Evolutionary conservation across 2,888 invertebrate genomes (phyloP).

Genomic region (Masnerella sp.): DNA sequence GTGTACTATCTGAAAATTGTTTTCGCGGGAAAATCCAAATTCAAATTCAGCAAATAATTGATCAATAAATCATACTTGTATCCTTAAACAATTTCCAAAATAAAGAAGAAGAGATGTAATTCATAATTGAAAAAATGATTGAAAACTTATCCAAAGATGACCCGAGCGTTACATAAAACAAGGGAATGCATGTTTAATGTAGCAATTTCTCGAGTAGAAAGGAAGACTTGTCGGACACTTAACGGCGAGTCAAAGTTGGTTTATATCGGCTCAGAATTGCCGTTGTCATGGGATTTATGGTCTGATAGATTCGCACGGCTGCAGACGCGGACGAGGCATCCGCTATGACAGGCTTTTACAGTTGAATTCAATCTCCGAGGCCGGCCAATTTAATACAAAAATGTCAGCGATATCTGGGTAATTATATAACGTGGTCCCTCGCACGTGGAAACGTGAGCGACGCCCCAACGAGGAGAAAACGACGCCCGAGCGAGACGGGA

Average conservation of each 20-base stretch:
- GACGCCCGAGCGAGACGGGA: conserved; percentile 60
- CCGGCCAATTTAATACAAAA: conserved; percentile 70
- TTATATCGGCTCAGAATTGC: conserved; percentile 31
- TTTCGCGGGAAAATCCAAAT: too few species aligned
- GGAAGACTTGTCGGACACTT: conserved; percentile 13
- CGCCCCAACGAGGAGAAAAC: conserved; percentile 72
- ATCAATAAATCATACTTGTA: too few species aligned
- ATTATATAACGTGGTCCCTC: conserved; percentile 70
- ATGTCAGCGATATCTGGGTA: conserved; percentile 73
- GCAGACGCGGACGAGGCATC: conserved; percentile 5
- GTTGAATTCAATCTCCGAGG: conserved; percentile 57
- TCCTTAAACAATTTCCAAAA: too few species aligned
- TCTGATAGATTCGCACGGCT: conserved; percentile 33
- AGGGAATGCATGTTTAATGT: conserved; percentile 1
- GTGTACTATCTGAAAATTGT: too few species aligned
- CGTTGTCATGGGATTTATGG: conserved; percentile 42
- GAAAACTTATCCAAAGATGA: too few species aligned
- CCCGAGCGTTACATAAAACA: conserved; percentile 3
- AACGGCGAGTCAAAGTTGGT: conserved; percentile 20
- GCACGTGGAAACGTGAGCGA: conserved; percentile 57
- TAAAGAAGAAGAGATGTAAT: too few species aligned
- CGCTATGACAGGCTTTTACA: conserved; percentile 35
- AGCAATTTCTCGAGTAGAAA: not conserved
- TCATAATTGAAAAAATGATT: too few species aligned
- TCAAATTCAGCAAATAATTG: too few species aligned